Evolutionary conservation across 2,113 vertebrate species (phyloP).

Genomic region (Ceyx cyanopectus): DNA sequence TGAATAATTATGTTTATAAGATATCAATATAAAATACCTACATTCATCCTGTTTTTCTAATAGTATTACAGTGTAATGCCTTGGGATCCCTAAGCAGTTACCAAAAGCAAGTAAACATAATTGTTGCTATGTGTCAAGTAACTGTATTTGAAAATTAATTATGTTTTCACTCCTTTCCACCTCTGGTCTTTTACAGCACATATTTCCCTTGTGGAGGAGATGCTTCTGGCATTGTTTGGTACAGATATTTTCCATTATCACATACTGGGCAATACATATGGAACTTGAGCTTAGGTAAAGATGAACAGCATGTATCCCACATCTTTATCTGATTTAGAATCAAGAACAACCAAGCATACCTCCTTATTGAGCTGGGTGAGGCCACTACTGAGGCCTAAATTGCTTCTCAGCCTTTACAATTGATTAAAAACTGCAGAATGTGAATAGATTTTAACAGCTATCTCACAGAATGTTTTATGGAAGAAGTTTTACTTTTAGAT

Average conservation of each 20-base stretch:
- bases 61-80: not conserved
- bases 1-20: not conserved
- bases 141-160: not conserved
- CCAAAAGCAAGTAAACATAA: not conserved
- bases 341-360: not conserved
- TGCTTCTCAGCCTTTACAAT: not conserved
- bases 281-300: not conserved
- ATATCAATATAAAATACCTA: not conserved
- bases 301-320: not conserved
- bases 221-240: not conserved
- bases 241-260: not conserved
- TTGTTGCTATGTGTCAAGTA: not conserved
- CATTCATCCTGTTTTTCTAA: slow-evolving; percentile 6
- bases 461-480: not conserved
- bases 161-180: not conserved
- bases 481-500: not conserved
- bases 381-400: not conserved
- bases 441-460: not conserved
- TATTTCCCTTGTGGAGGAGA: not conserved
- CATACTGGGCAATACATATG: not conserved
- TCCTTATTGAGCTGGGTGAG: not conserved
- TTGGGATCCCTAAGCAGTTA: slow-evolving; percentile 1
- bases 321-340: not conserved
- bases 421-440: not conserved
- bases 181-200: not conserved